These are phyloP conservation scores for Aulostomus chinensis DNA, from an alignment of 2,797 vertebrate genomes.

Conservation along the genomic window DNA sequence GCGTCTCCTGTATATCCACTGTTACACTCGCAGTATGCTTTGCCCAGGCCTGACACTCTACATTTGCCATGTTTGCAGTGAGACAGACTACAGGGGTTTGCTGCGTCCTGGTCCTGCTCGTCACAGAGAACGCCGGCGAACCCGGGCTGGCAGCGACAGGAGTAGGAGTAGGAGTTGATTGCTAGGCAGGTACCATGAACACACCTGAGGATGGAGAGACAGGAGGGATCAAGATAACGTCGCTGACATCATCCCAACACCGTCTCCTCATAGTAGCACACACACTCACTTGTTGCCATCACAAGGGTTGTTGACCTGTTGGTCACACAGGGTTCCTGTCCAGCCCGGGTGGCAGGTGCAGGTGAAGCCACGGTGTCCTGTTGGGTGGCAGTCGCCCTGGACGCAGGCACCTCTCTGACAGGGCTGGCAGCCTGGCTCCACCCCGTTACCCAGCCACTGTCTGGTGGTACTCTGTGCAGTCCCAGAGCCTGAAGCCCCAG, in stretches of 20 bases:
- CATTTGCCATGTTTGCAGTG: constrained; percentile 96
- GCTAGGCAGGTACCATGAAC: constrained; percentile 92
- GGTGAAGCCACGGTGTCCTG: constrained; percentile 88
- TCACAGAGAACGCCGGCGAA: constrained; percentile 93
- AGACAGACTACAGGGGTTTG: constrained; percentile 88
- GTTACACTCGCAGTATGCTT: constrained; percentile 95
- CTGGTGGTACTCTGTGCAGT: constrained; percentile 81
- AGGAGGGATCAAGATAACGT: background rate
- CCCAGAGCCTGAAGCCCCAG: constrained; percentile 78
- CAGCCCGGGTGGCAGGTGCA: constrained; percentile 96
- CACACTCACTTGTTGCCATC: constrained; percentile 94
- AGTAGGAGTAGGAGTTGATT: constrained; percentile 98
- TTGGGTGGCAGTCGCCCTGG: constrained; percentile 90
- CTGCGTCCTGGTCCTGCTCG: constrained; percentile 85
- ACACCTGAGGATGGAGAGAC: constrained; percentile 78
- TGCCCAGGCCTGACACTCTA: constrained; percentile 90
- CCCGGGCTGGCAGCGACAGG: constrained; percentile 94
- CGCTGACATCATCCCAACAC: background rate
- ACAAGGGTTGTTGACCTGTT: constrained; percentile 92
- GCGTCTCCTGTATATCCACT: constrained; percentile 93
- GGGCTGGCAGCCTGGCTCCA: constrained; percentile 93
- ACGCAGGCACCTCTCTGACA: constrained; percentile 90
- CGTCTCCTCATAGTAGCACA: background rate
- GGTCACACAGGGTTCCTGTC: constrained; percentile 89
- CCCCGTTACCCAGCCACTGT: constrained; percentile 87